Conservation (phyloP, 2,888 invertebrate species). For the Lordiphosa andalusiaca region DNA sequence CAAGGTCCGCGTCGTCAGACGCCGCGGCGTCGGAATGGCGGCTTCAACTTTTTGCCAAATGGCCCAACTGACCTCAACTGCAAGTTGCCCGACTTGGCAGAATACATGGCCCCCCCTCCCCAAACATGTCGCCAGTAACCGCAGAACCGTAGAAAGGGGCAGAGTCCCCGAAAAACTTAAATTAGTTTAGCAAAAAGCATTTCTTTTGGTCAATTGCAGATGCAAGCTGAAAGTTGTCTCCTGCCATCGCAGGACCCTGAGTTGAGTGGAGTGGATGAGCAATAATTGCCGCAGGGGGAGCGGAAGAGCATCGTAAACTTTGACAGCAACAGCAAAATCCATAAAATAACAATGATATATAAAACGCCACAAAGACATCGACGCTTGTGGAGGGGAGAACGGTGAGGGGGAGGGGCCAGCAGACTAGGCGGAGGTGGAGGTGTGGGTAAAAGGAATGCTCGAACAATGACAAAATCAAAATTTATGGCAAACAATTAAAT, state of each 20-base stretch:
- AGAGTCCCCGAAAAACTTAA: constrained; percentile 32
- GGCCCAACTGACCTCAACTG: constrained; percentile 29
- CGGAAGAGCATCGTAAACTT: constrained; percentile 26
- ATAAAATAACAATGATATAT: constrained; percentile 37
- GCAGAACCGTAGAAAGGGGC: constrained; percentile 1
- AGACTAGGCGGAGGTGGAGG: neutral
- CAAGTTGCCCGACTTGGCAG: constrained; percentile 16
- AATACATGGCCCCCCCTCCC: constrained; percentile 11
- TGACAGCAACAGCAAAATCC: constrained; percentile 23
- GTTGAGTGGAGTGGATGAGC: constrained; percentile 20
- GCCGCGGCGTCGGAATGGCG: constrained; percentile 35
- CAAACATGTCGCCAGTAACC: constrained; percentile 31
- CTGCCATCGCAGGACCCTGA: constrained; percentile 8
- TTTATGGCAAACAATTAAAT: constrained; percentile 60
- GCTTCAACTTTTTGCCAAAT: constrained; percentile 45
- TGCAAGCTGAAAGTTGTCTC: constrained; percentile 21
- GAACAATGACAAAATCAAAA: constrained; percentile 55
- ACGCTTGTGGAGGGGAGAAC: neutral
- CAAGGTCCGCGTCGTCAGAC: constrained; percentile 28
- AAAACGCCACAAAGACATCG: constrained; percentile 8
- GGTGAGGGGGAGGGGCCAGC: neutral
- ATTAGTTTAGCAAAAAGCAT: constrained; percentile 45
- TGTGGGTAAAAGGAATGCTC: constrained; percentile 4
- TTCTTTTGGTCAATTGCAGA: constrained; percentile 18
- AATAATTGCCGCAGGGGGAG: constrained; percentile 33